Base-by-base conservation (phyloP, 2,888 invertebrate species). In the Pandemis heparana region DNA sequence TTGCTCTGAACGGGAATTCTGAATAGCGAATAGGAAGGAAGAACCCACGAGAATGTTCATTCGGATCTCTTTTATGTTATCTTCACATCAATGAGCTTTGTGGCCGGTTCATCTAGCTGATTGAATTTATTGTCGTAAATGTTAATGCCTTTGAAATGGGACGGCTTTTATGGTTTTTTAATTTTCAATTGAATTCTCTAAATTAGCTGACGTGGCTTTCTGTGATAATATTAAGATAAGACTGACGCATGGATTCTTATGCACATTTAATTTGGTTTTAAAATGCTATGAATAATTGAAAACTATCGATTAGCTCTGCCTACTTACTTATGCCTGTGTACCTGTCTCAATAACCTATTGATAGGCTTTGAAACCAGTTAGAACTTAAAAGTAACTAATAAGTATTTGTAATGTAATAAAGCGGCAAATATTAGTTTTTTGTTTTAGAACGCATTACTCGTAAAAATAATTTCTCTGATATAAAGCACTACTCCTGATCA, bases 11-110 rank as follows among this genome's bases (percentile, higher is more conserved):
- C 69, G 73, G 64, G 64, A 64, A 59, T 71, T 41, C 32, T 61
- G 70, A 62, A 69, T 70, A 43, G 46, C 43, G 18, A 64, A 59
- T 65, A 43, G 63, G 53, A 41, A 53, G 70, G 63, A 71, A 56
- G 56, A 41, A 53, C 38, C 53, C 16, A 18, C 74, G 72, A 75
- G 76, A 72, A 61, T 18, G 62, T 73, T 73, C 41, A 7, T 53
- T 68, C 62, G 59, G 59, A 59, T 68, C 10, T 46, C 63, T 64
- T 64, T 64, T 62, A 62, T 68, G 56, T 73, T 73, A 73, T 73
- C 68, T 73, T 18, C 46, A 56, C 68, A 69, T 73, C 63, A 69
- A 69, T 73, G 73, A 48, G 59, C 68, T 68, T 64, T 59, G 68
- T 41, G 38, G 65, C 63, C 48, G 68, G 56, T 60, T 73, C 68